Base-by-base conservation (phyloP, 2,113 vertebrate genomes). In the Anolis sagrei region DNA sequence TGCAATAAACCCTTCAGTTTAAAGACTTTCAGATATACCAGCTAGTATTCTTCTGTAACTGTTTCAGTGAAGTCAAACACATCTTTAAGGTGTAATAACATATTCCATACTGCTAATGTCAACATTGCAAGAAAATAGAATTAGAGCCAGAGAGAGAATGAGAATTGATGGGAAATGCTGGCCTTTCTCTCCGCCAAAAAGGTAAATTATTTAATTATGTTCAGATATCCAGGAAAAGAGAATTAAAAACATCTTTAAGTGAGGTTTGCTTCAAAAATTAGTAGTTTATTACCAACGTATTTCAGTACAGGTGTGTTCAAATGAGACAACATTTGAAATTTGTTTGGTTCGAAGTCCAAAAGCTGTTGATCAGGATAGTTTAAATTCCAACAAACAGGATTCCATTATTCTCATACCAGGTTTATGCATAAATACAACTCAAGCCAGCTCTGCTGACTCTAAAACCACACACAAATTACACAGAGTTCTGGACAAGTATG, bases 171-270 rank as follows among this genome's bases (percentile, higher is more conserved):
- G 61, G 34, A 73, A 32, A 0, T 94, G 91, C 90, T 93, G 10
- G 89, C 25, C 91, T 77, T 54, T 0, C 68, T 69, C 19, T 66
- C 58, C 89, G 36, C 92, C 94, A 7, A 90, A 87, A 81, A 91
- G 93, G 29, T 94, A 91, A 92, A 93, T 83, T 51, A 77, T 21
- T 89, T 86, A 91, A 77, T 90, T 69, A 0, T 2, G 44, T 1
- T 44, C 75, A 25, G 68, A 62, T n/a, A 32, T 23, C 0, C 73
- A 4, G 1, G 23, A 0, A 2, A 0, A 1, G 1, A 81, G 4
- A 0, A 76, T 54, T 0, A 1, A 7, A n/a, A 73, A 54, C 16
- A 78, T 2, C 34, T 9, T 27, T 54, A 25, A 48, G n/a, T 61
- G 2, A 4, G 0, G 14, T 16, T 1, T 25, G 2, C 2, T 83